phyloP scores from a whole-genome alignment of 2,113 vertebrate species.

The Mirounga angustirostris region DNA sequence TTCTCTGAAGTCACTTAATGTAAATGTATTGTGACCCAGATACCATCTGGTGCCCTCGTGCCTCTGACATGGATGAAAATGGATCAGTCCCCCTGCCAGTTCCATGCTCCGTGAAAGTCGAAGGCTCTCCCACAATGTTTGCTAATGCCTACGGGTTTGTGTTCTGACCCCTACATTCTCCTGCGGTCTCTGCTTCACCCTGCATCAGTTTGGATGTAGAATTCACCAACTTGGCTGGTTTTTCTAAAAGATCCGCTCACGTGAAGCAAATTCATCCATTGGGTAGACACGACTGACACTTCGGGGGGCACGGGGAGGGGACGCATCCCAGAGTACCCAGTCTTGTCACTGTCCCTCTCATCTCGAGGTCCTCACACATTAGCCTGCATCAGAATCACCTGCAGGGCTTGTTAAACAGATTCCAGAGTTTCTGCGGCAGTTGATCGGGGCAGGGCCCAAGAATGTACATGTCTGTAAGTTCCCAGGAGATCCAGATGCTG shows the following conservation, averaged over 20 bases:
- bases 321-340: neutral
- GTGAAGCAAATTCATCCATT: neutral
- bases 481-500: neutral
- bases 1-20: constrained; percentile 9
- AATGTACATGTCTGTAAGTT: neutral
- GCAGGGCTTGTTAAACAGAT: neutral
- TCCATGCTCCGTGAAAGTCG: neutral
- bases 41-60: constrained; percentile 51
- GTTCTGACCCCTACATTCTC: neutral
- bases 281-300: neutral
- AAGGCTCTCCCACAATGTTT: neutral
- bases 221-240: neutral
- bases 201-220: neutral
- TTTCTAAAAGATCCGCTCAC: neutral
- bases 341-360: neutral
- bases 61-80: neutral
- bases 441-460: neutral
- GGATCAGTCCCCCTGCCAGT: neutral
- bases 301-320: neutral
- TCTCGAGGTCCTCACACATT: neutral
- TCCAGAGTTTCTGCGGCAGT: neutral
- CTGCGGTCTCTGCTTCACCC: neutral
- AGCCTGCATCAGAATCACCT: neutral
- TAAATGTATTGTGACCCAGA: constrained; percentile 35
- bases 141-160: neutral